Conservation (phyloP, 2,113 vertebrate species). For the Thermophis baileyi region DNA sequence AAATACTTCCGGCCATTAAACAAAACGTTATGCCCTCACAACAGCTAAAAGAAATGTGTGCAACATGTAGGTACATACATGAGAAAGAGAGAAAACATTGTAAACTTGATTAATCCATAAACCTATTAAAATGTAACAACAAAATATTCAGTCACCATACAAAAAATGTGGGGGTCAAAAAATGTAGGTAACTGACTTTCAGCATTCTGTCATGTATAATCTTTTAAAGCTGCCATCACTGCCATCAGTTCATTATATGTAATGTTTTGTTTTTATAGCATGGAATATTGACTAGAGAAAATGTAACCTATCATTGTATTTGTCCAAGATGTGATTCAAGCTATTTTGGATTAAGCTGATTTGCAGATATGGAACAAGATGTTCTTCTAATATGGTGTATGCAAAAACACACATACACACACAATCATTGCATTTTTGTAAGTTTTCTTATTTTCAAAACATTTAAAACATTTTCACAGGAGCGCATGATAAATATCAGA, state of each 20-base stretch:
- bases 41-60: neutral
- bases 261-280: conserved; percentile 10
- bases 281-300: conserved; percentile 1
- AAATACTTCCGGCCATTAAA: neutral
- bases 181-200: neutral
- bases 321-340: neutral
- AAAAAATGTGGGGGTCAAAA: neutral
- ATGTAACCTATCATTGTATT: neutral
- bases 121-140: neutral
- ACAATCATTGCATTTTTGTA: neutral
- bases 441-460: neutral
- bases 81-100: neutral
- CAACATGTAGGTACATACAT: neutral
- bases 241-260: neutral
- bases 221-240: neutral
- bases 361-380: neutral
- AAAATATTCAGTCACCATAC: neutral
- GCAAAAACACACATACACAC: neutral
- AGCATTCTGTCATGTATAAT: neutral
- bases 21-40: neutral
- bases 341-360: conserved; percentile 10
- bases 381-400: neutral
- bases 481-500: conserved; percentile 47
- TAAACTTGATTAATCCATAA: neutral
- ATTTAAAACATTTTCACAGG: accelerated